A percentile compares a stretch with the other conserved stretches of the same genome.
phyloP scores from a whole-genome alignment of 2,888 invertebrate species.

The Stenurella melanura region DNA sequence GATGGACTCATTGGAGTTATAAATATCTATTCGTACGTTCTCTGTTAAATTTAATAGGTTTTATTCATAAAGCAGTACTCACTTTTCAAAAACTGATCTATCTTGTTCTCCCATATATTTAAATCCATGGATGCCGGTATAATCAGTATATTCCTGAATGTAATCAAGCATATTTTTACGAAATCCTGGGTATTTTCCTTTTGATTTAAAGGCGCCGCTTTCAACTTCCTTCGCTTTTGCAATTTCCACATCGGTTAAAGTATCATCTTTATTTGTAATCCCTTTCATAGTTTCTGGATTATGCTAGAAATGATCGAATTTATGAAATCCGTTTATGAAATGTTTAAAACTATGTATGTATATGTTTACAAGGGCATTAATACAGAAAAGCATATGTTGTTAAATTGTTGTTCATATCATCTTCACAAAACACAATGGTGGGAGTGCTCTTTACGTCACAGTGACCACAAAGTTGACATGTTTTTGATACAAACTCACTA shows the following conservation, averaged over 20 bases:
- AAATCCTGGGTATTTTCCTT: constrained; percentile 65
- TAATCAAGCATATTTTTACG: constrained; percentile 66
- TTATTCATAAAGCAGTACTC: constrained; percentile 40
- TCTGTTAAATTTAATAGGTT: background rate
- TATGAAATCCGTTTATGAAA: too few species aligned
- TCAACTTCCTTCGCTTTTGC: constrained; percentile 29
- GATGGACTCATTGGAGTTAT: too few species aligned
- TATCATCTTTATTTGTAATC: constrained; percentile 2
- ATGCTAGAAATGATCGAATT: background rate
- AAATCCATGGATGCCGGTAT: constrained; percentile 71
- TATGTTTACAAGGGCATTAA: too few species aligned
- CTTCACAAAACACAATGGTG: too few species aligned
- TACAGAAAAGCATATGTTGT: too few species aligned
- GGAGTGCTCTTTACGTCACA: too few species aligned
- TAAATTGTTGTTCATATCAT: too few species aligned
- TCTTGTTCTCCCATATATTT: constrained; percentile 71
- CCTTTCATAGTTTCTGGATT: constrained; percentile 19
- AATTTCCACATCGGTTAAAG: constrained; percentile 16
- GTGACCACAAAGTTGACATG: too few species aligned
- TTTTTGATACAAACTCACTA: too few species aligned
- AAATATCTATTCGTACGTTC: too few species aligned
- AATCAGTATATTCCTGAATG: constrained; percentile 67
- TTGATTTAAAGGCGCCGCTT: constrained; percentile 44
- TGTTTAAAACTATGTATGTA: too few species aligned
- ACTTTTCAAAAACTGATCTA: constrained; percentile 70